Conservation (phyloP, 2,888 invertebrate genomes). For the Lampropteryx suffumata region DNA sequence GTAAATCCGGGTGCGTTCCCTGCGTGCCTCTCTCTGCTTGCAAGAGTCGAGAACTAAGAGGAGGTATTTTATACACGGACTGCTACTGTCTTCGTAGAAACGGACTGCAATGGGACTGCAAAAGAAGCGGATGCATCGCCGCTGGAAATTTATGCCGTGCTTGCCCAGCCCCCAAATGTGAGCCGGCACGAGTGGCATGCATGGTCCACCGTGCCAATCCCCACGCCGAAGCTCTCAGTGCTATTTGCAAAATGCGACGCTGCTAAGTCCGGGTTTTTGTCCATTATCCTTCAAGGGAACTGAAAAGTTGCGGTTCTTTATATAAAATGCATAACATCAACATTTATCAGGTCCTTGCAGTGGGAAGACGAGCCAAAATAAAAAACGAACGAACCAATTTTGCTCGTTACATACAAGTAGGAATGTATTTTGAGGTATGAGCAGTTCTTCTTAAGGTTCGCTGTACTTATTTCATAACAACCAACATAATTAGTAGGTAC, state of each 20-base stretch:
- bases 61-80: conserved; percentile 75
- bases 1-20: background rate
- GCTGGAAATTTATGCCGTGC: conserved; percentile 55
- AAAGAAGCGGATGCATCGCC: conserved; percentile 73
- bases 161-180: conserved; percentile 62
- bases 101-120: conserved; percentile 82
- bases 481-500: too few relatives aligned
- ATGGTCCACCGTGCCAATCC: conserved; percentile 59
- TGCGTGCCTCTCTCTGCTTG: conserved; percentile 34
- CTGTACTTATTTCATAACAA: too few relatives aligned
- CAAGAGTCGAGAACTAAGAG: conserved; percentile 77
- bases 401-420: too few relatives aligned
- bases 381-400: background rate
- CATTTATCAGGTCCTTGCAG: background rate
- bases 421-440: too few relatives aligned
- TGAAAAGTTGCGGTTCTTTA: too few relatives aligned
- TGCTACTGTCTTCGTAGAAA: conserved; percentile 82
- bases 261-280: background rate
- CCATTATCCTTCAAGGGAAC: too few relatives aligned
- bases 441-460: too few relatives aligned
- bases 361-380: background rate
- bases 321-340: background rate
- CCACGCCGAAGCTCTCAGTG: conserved; percentile 60
- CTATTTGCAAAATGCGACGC: conserved; percentile 55
- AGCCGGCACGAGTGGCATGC: conserved; percentile 62